Base-by-base conservation (phyloP, 37 sponge, comb jelly and placozoan genomes). In the Trichoplax adhaerens region DNA sequence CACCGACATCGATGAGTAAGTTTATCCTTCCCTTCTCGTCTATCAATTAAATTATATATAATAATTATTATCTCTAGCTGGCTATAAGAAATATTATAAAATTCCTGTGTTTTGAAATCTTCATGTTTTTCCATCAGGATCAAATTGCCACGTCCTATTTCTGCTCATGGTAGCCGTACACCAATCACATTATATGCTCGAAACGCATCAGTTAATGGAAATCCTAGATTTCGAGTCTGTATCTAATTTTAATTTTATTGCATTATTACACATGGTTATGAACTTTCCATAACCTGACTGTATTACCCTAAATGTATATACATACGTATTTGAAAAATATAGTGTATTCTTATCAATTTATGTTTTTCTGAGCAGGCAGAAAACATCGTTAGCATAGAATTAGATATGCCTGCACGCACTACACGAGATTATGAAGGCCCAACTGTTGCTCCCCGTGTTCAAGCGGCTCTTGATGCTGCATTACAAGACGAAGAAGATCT, bases 361-460 rank as follows among this genome's bases (percentile, higher is more conserved):
- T 73, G 49, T 50, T 4, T 6, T 71, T 5, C 8, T 12, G n/a
- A 7, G 10, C n/a, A 72, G 46, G 10, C 72, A 53, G 78, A 77
- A 56, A 93, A 93, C 55, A 79, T 89, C 48, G 75, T 93, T 12
- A 76, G 76, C 65, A 65, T 93, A 52, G 94, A 93, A 65, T 64
- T 93, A 72, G 94, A 93, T 74, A 75, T 93, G 87, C 91, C 94
- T 47, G 83, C 73, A 53, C 67, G 98, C 3, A 96, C 93, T 47
- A 96, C 98, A 0, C 63, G 83, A 0, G 98, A 96, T 68, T 96
- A 91, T 68, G 89, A 88, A 65, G 86, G 81, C 7, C 87, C 89
- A 1, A 62, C 68, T n/a, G 81, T 91, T 54, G 78, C 86, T 5
- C 84, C 98, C 0, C 58, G 64, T 3, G 71, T 91, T 54, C 86